Conservation (phyloP, 2,113 vertebrate genomes). For the Coptodon rendalli region DNA sequence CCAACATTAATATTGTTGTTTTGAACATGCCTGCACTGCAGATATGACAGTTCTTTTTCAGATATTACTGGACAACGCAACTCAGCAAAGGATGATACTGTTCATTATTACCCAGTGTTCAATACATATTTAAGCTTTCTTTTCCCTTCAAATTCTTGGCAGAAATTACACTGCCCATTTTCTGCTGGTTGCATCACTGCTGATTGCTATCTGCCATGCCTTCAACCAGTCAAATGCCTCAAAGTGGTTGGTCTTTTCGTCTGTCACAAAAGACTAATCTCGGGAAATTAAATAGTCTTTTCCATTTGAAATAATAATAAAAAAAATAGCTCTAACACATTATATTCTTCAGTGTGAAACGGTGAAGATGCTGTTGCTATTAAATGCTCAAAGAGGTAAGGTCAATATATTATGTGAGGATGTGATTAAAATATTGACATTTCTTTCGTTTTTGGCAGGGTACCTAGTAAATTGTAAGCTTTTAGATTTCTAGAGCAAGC, state of each 20-base stretch:
- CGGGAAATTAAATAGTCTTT: not conserved
- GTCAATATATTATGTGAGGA: not conserved
- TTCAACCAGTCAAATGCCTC: not conserved
- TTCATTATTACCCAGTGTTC: not conserved
- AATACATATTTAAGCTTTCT: fast-evolving
- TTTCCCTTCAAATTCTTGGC: not conserved
- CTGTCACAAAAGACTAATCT: not conserved
- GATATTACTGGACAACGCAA: fast-evolving
- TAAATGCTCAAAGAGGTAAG: not conserved
- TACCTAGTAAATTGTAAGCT: not conserved
- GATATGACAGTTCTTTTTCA: not conserved
- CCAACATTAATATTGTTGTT: not conserved
- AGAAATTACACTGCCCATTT: not conserved
- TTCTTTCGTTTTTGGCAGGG: not conserved
- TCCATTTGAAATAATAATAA: not conserved
- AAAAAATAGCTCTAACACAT: not conserved
- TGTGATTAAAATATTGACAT: not conserved
- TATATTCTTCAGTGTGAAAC: not conserved
- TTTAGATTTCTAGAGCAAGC: fast-evolving
- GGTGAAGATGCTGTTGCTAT: not conserved
- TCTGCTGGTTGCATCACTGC: not conserved
- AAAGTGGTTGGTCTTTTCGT: not conserved
- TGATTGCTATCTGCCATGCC: not conserved
- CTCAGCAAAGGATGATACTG: not conserved
- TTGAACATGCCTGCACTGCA: no score